Evolutionary conservation across 2,797 vertebrate species (phyloP), one percentile per base, ranked within the genome.

Genomic region (Heterohyrax brucei): DNA sequence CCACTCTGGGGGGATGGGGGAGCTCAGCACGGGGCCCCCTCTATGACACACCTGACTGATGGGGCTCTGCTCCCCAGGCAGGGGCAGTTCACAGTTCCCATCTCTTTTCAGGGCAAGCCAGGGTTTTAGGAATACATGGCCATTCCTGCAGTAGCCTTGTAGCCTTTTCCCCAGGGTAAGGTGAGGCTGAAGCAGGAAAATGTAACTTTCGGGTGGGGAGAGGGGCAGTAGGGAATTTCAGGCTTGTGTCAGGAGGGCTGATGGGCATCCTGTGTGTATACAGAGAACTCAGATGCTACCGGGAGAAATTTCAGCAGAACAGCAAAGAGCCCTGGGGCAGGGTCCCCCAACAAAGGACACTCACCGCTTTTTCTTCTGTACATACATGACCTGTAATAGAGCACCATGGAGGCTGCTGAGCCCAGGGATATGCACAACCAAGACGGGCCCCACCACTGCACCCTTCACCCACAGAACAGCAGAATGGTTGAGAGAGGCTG

Each of bases 351-450:
- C 76, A n/a, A 3, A 46, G 18, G 76, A 56, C 70, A 79, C 98
- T 98, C 97, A 99, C 98, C 98, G 98, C 87, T 98, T 98, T 96
- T 97, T 98, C 98, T 98, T 99, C 98, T 98, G 98, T 21, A 99
- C 82, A 62, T 98, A 99, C 98, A 99, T 98, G 84, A 98, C 98
- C 98, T 99, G 98, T 72, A 93, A 95, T 53, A 93, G 89, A 95
- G 72, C 24, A 28, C 53, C 53, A 2, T 94, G 89, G 95, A 83
- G 21, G 19, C 76, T 26, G 82, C 50, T 24, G 91, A 39, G 26
- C 56, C 68, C 30, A 30, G 50, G 14, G 9, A 3, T 21, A 59
- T 83, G 83, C 81, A 33, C 7, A 0, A 26, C 26, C 12, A 19
- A 59, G 30, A 56, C 30, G 53, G 62, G 75, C 7, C 82, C 93